A percentile compares a stretch with the other conserved stretches of the same genome.
Conservation (phyloP, 2,797 vertebrate genomes). For the Platalea minor region DNA sequence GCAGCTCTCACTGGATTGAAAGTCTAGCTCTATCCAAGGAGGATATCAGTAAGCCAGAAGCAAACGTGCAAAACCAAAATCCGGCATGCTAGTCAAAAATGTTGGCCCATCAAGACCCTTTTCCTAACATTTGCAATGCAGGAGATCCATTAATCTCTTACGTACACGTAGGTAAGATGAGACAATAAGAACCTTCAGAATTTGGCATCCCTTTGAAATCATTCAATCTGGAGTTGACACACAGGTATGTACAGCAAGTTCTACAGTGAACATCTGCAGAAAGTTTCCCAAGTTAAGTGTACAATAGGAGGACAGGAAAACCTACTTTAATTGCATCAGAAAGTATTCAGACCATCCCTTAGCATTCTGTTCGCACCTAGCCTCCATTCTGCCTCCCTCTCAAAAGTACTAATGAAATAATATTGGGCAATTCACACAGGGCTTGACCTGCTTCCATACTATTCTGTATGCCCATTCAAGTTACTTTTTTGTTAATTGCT, state of each 20-base stretch:
- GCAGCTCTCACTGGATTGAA: not conserved
- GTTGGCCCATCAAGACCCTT: not conserved
- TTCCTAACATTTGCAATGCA: not conserved
- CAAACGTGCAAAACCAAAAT: not conserved
- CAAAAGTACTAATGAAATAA: not conserved
- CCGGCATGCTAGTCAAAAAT: not conserved
- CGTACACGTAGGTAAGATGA: fast-evolving
- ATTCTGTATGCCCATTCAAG: not conserved
- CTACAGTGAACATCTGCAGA: fast-evolving
- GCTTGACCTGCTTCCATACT: not conserved
- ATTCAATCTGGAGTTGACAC: not conserved
- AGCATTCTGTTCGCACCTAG: not conserved
- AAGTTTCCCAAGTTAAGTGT: not conserved
- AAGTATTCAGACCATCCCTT: too few relatives aligned
- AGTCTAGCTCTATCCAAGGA: not conserved
- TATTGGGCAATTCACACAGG: not conserved
- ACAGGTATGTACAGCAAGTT: not conserved
- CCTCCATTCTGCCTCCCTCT: not conserved
- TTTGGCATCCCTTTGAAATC: not conserved
- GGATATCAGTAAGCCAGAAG: not conserved
- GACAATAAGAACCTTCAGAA: not conserved
- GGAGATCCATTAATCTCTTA: not conserved
- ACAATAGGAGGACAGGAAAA: not conserved
- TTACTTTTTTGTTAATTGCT: not conserved
- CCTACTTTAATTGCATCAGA: not conserved